Evolutionary conservation across 2,888 invertebrate species (phyloP).

Genomic region (Watsonalla cultraria): DNA sequence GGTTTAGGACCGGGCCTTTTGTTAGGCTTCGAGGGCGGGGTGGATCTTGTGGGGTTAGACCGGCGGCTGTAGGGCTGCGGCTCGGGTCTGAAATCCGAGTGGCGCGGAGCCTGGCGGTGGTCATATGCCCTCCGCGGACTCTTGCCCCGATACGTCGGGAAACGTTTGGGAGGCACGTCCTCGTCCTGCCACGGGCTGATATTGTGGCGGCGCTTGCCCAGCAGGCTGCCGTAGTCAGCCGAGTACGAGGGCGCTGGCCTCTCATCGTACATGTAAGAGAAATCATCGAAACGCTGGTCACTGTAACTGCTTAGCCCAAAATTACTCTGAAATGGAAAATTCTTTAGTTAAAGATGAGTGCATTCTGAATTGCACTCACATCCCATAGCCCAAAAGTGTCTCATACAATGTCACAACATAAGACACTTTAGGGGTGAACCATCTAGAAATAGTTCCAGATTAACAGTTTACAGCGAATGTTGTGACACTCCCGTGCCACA

Average conservation of each 20-base stretch:
- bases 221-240: conserved; percentile 13
- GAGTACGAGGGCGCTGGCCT: conserved; percentile 12
- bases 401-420: not conserved
- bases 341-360: not conserved
- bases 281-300: conserved; percentile 17
- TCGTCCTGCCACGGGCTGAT: conserved; percentile 28
- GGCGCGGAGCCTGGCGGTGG: conserved; percentile 13
- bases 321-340: conserved; percentile 53
- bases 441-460: not conserved
- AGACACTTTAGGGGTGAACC: not conserved
- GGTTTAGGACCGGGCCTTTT: not conserved
- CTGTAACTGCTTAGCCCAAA: conserved; percentile 21
- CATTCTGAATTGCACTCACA: conserved; percentile 5
- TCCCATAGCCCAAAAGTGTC: not conserved
- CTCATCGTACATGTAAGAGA: conserved; percentile 34
- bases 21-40: not conserved
- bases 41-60: too few relatives aligned
- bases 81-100: conserved; percentile 9
- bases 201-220: conserved; percentile 37
- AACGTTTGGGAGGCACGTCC: conserved; percentile 32
- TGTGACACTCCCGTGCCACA: too few relatives aligned
- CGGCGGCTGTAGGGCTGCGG: conserved; percentile 4
- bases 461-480: not conserved
- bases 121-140: conserved; percentile 17
- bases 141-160: conserved; percentile 14